Evolutionary conservation across 2,113 vertebrate species (phyloP), one percentile per base, ranked within the genome.

Genomic region (Elephantulus edwardii): DNA sequence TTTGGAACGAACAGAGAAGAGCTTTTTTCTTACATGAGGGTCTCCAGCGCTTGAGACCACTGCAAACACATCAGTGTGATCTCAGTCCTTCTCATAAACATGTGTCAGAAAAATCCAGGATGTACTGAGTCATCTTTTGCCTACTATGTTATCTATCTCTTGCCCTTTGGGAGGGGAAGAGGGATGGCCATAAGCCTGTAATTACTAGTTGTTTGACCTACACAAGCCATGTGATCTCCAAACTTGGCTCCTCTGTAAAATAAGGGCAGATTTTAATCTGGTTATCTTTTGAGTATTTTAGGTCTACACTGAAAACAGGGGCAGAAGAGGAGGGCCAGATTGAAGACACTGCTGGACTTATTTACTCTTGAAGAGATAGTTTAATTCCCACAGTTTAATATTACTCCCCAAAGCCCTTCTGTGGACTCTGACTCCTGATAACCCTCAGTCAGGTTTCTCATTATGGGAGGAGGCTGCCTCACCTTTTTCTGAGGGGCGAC

Each of bases 171-270:
- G 56, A 48, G 8, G 72, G 72, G 72, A 38, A 48, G 72, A 16
- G 17, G 86, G 35, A 66, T 38, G 17, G 81, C 4, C 42, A 44
- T 74, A 88, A 88, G 38, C 26, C 74, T 13, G 2, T 7, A 80
- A 72, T 38, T 71, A 62, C 82, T 35, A 74, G 52, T 64, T 71
- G 9, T 40, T 11, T 77, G 42, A 71, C 33, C 16, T 74, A 52
- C 14, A 33, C 26, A 88, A 20, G 38, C 40, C 56, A 38, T 38
- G n/a, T 79, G 58, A 66, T 38, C 33, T 88, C 40, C 3, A 35
- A 79, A 44, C 58, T 22, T 88, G 56, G 64, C 58, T 94, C 58
- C 52, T 52, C 8, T 42, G 33, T 82, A 80, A 94, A 62, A 74
- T 5, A 64, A 14, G 24, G 56, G 50, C 1, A 6, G 20, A 60